Conservation (phyloP, 1,140 invertebrate genomes). For the Drosophila arizonae region DNA sequence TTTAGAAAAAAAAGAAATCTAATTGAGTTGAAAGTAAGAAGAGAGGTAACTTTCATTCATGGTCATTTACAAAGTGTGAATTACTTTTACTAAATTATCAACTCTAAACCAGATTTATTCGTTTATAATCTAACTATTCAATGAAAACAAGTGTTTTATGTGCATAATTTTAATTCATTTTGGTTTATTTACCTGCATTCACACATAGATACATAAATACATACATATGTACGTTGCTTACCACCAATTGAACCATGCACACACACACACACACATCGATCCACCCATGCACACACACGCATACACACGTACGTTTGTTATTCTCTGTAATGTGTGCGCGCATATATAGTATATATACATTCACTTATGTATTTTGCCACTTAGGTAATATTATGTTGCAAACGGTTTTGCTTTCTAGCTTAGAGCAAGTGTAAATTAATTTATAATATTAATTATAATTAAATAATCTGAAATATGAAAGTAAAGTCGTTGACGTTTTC, state of each 20-base stretch:
- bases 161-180: neutral
- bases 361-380: too few relatives aligned
- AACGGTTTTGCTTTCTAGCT: too few relatives aligned
- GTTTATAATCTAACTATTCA: neutral
- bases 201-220: neutral
- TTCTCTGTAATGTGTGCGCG: too few relatives aligned
- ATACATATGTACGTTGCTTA: neutral
- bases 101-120: neutral
- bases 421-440: too few relatives aligned
- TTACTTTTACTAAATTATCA: neutral
- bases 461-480: too few relatives aligned
- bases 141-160: neutral
- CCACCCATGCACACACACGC: too few relatives aligned
- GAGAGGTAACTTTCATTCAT: conserved; percentile 1
- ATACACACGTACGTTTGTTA: too few relatives aligned
- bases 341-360: too few relatives aligned
- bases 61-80: neutral
- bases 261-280: too few relatives aligned
- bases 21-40: neutral
- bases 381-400: too few relatives aligned
- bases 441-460: too few relatives aligned
- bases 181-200: neutral
- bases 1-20: neutral
- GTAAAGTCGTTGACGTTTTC: too few relatives aligned
- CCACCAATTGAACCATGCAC: neutral